Conservation (phyloP, 2,888 invertebrate species). For the Pammene fasciana region DNA sequence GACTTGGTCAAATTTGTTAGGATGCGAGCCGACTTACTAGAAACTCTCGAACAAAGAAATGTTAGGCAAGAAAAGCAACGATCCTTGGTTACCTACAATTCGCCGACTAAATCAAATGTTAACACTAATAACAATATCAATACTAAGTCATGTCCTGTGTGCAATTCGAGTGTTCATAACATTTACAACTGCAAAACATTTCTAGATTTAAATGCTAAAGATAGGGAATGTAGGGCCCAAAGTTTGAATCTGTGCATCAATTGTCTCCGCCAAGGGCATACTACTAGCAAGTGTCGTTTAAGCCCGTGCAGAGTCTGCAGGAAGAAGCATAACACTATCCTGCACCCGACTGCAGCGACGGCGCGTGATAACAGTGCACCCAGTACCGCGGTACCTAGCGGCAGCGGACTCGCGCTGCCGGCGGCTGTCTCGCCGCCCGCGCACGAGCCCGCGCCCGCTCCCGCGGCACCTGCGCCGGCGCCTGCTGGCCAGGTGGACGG, state of each 20-base stretch:
- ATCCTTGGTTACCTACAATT: not conserved
- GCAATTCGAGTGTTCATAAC: conserved; percentile 13
- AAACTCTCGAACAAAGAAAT: conserved; percentile 18
- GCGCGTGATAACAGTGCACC: not conserved
- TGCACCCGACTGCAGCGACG: not conserved
- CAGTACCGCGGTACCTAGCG: not conserved
- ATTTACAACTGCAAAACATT: conserved; percentile 24
- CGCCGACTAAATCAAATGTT: not conserved
- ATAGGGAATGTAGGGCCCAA: conserved; percentile 3
- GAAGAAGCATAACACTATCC: conserved; percentile 1
- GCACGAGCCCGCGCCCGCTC: not conserved
- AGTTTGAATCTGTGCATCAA: conserved; percentile 3
- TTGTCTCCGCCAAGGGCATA: conserved; percentile 2
- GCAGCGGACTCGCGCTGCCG: not conserved
- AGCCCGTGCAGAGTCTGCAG: not conserved
- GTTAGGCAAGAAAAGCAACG: conserved; percentile 13
- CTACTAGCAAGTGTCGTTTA: not conserved
- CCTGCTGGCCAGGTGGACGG: not conserved
- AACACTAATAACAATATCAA: too few species aligned
- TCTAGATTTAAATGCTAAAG: not conserved
- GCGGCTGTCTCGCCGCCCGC: not conserved
- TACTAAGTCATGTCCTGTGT: conserved; percentile 7
- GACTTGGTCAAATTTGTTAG: too few species aligned
- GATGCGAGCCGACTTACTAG: too few species aligned
- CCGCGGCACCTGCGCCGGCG: not conserved